Base-by-base conservation (phyloP, 2,888 invertebrate genomes). In the Furcula furcula region DNA sequence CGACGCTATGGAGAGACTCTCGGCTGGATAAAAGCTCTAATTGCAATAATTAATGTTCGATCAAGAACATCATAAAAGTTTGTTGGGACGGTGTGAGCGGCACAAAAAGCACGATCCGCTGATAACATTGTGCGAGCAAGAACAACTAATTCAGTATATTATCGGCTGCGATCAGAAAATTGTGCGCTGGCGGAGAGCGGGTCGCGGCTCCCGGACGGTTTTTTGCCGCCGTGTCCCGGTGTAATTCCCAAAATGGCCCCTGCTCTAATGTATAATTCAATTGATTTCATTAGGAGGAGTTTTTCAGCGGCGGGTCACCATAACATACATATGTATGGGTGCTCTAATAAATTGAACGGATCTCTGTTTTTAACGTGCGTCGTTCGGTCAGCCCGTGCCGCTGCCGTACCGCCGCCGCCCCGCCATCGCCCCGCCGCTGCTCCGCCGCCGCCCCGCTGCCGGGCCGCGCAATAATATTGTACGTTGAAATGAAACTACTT, bases 191-290 rank as follows among this genome's bases (percentile, higher is more conserved):
- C 10, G 10, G 21, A 5, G 21, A 12, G 25, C 13, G 2, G 21
- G 21, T 10, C 9, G n/a, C 21, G 21, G 19, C 23, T 21, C 23
- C 25, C 1, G 11, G 25, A 7, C 5, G 30, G 33, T 51, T 71
- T 75, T 72, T 76, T 75, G 55, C 48, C 40, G 35, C 39, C 30
- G 40, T 46, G 46, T 46, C 55, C 60, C 47, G 50, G 40, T 49
- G 63, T 74, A 63, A 76, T 68, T 65, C 76, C 76, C 76, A 50
- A 76, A 84, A 79, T 75, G 68, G 78, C 61, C 52, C 55, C 61
- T 45, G 28, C 41, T 59, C 79, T 80, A 65, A 84, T 85, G 85
- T 81, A 64, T 86, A 80, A 86, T 86, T 76, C 85, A 85, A 71
- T 74, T 56, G 83, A 72, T 80, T 82, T 64, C 67, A 79, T 84